Evolutionary conservation across 1,140 invertebrate genomes (phyloP), one percentile per base, ranked within the genome.

Genomic region (Zaprionus taronus): DNA sequence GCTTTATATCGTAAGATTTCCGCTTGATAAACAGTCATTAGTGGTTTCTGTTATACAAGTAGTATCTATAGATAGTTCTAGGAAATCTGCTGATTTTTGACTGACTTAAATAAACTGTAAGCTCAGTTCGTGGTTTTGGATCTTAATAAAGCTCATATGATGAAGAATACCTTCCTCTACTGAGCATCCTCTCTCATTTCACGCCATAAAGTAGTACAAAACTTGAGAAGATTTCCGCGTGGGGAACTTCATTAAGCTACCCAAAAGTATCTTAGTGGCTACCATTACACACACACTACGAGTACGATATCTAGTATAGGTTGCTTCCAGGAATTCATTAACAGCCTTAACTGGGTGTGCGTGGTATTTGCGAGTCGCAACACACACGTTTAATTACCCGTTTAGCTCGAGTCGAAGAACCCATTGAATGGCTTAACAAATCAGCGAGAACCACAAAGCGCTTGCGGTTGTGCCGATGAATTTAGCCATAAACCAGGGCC

Each of bases 341-440:
- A 34, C 31, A 60, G 57, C 17, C 31, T 26, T 15, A 41, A 41
- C 38, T 41, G 38, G 38, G 36, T 38, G 49, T 55, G 51, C 51
- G 51, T 7, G 53, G 53, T 56, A 56, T 56, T 28, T 56, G 24
- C 53, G 15, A 56, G 53, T 56, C 24, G 53, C 7, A 28, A 28
- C 12, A 31, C n/a, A 51, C 26, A 26, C 53, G 22, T 56, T 56
- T 51, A 22, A 51, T 56, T 56, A 56, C 53, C 53, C 24, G 53
- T 56, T 56, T 31, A 28, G 26, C 26, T 26, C 53, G 53, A 56
- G 53, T 51, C 47, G 47, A 51, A 51, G 53, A 56, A 56, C 26
- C 53, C 26, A 28, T 56, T 26, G 53, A 56, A 56, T 56, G 53
- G 53, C 14, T 26, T 28, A 56, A 56, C 53, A 56, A 56, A 56